Percentiles rank a stretch among this genome's conserved stretches.
Evolutionary conservation across 2,888 invertebrate species (phyloP).

Genomic region (Eupeodes luniger): DNA sequence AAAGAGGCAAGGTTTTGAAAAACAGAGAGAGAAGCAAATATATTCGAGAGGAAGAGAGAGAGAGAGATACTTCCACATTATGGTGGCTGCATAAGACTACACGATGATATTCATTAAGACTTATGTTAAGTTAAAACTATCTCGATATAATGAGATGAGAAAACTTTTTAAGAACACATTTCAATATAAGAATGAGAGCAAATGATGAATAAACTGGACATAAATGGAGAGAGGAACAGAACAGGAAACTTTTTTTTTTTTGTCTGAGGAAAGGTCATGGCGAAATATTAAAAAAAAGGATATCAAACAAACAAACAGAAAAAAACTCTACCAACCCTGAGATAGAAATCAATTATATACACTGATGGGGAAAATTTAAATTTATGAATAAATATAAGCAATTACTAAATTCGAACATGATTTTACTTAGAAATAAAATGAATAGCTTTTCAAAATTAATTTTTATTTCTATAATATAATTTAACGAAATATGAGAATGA

Average conservation of each 20-base stretch:
- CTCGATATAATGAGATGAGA: neutral
- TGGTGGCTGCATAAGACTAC: neutral
- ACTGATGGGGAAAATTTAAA: too few relatives aligned
- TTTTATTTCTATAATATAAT: conserved; percentile 6
- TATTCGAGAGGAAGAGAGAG: neutral
- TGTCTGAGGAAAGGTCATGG: neutral
- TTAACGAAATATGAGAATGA: conserved; percentile 74
- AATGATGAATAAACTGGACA: conserved; percentile 4
- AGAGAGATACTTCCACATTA: conserved; percentile 15
- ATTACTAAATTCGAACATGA: too few relatives aligned
- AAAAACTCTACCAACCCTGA: conserved; percentile 68
- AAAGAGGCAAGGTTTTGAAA: conserved; percentile 30
- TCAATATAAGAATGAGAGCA: neutral
- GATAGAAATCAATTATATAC: conserved; percentile 2
- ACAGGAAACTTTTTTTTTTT: conserved; percentile 9
- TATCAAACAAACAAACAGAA: conserved; percentile 14
- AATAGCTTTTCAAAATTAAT: conserved; percentile 11
- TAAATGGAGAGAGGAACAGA: conserved; percentile 23
- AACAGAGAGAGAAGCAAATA: conserved; percentile 33
- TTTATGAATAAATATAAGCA: too few relatives aligned
- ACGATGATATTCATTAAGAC: neutral
- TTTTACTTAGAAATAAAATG: neutral
- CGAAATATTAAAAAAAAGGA: neutral
- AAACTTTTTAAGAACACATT: neutral
- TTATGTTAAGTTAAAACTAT: neutral